A percentile compares a stretch with the other conserved stretches of the same genome.
These are phyloP conservation scores for Protosalanx chinensis DNA, from an alignment of 2,797 vertebrate species.

Conservation along the genomic window DNA sequence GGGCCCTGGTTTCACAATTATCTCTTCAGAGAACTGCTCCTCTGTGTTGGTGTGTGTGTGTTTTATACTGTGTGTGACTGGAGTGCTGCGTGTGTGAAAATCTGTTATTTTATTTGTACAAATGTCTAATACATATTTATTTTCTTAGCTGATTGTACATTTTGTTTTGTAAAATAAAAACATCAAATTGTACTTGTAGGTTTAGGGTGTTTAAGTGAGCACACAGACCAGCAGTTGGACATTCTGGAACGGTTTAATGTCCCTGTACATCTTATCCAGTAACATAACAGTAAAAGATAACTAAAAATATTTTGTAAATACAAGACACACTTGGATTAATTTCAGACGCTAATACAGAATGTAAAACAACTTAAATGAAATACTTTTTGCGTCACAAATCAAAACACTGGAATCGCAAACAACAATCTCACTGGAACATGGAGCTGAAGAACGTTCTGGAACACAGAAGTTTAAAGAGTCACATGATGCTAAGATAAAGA, in stretches of 20 bases:
- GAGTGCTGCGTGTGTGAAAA: slow-evolving; percentile 9
- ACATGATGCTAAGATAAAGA: too few species aligned
- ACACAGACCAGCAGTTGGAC: neutral
- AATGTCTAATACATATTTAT: slow-evolving; percentile 64
- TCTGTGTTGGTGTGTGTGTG: neutral
- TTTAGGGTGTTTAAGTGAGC: neutral
- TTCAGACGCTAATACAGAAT: neutral
- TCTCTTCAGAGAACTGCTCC: neutral
- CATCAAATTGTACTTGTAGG: neutral
- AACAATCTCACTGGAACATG: neutral
- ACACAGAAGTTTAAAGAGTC: neutral
- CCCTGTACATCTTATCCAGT: slow-evolving; percentile 6
- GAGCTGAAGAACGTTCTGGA: slow-evolving; percentile 1
- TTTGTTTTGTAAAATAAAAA: slow-evolving; percentile 61
- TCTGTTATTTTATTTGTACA: slow-evolving; percentile 47
- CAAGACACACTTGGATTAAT: neutral
- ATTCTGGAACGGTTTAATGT: slow-evolving; percentile 15
- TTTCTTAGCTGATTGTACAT: slow-evolving; percentile 46
- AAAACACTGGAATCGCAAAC: slow-evolving; percentile 1
- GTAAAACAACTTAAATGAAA: neutral
- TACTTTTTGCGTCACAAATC: neutral
- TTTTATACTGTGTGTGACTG: slow-evolving; percentile 1
- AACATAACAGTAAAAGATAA: neutral
- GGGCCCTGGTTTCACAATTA: neutral
- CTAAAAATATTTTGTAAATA: slow-evolving; percentile 6